Conservation (phyloP, 2,113 vertebrate species). For the Sakesphorus luctuosus region DNA sequence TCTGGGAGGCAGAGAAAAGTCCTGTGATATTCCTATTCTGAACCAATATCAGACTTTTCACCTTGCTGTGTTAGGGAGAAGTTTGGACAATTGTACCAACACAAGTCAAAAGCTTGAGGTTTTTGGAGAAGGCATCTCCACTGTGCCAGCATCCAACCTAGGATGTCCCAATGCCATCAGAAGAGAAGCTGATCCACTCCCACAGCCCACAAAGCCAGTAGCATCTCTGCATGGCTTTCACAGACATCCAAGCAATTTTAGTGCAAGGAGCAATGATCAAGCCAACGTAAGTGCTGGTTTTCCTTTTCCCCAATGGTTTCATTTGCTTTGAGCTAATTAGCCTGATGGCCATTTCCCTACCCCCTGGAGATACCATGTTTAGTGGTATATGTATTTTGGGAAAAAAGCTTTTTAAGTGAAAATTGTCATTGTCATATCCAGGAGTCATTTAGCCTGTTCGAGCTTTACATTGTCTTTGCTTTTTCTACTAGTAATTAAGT, state of each 20-base stretch:
- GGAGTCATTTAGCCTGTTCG: neutral
- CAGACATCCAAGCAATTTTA: neutral
- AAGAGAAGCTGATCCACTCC: neutral
- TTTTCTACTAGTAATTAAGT: neutral
- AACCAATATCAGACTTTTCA: neutral
- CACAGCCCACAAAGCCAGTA: neutral
- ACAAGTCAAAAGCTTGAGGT: neutral
- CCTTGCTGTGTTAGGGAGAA: neutral
- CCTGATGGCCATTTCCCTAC: constrained; percentile 26
- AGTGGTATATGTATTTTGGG: constrained; percentile 23
- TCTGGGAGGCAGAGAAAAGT: neutral
- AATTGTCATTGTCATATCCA: constrained; percentile 16
- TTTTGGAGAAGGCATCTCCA: neutral
- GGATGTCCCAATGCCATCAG: neutral
- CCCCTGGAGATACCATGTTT: constrained; percentile 14
- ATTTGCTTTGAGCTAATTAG: constrained; percentile 32
- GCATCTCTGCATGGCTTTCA: neutral
- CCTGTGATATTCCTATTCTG: neutral
- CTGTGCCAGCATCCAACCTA: neutral
- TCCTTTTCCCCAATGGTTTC: constrained; percentile 2
- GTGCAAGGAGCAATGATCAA: neutral
- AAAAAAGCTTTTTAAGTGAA: constrained; percentile 29
- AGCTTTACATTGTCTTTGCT: neutral
- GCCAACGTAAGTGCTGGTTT: neutral
- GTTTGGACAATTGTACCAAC: neutral